A percentile compares a stretch with the other conserved stretches of the same genome.
Conservation (phyloP, 2,888 invertebrate species). For the Mythimna impura region DNA sequence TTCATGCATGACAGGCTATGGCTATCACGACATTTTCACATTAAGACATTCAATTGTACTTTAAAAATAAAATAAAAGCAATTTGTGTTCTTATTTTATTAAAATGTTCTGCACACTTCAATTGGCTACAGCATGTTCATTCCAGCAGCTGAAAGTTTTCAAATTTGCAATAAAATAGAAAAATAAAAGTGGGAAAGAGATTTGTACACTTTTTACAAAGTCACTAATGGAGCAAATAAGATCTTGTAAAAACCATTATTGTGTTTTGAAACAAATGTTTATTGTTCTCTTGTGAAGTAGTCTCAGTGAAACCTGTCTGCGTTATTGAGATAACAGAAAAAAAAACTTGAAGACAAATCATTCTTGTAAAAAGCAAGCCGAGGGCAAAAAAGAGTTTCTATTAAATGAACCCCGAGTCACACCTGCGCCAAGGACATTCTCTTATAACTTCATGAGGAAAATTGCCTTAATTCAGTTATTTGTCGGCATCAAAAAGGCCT, state of each 20-base stretch:
- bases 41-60: no score
- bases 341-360: conserved; percentile 42
- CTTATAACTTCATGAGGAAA: conserved; percentile 45
- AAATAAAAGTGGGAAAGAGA: neutral
- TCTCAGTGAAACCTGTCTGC: neutral
- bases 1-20: no score
- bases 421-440: conserved; percentile 46
- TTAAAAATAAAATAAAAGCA: no score
- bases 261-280: neutral
- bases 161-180: neutral
- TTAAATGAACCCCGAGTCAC: conserved; percentile 46
- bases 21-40: no score
- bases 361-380: conserved; percentile 24
- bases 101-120: neutral
- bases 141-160: neutral
- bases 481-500: conserved; percentile 46
- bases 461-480: conserved; percentile 58
- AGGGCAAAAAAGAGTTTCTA: conserved; percentile 39
- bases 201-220: neutral
- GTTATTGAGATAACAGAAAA: conserved; percentile 17
- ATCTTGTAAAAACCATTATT: neutral
- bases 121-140: neutral
- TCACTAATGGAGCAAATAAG: neutral
- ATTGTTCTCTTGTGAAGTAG: neutral
- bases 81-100: no score